Evolutionary conservation across 2,797 vertebrate genomes (phyloP).

Genomic region (Rhodeus uyekii): DNA sequence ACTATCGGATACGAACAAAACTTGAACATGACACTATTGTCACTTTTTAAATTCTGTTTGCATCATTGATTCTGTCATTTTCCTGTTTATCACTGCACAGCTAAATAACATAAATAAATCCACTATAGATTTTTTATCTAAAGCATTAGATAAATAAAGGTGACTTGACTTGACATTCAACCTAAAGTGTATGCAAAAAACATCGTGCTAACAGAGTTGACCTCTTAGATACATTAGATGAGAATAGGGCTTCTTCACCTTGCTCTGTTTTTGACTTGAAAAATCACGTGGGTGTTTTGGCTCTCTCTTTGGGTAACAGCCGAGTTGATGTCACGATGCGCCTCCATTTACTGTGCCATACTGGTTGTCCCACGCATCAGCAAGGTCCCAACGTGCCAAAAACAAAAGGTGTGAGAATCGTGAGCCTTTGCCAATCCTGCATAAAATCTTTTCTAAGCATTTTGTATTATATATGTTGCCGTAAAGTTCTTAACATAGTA

Average conservation of each 20-base stretch:
- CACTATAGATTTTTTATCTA: too few relatives aligned
- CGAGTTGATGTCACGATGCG: slow-evolving; percentile 24
- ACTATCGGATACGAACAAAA: neutral
- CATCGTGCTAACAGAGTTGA: neutral
- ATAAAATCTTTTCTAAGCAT: slow-evolving; percentile 22
- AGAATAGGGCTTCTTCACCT: neutral
- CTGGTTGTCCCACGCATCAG: slow-evolving; percentile 50
- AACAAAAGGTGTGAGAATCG: slow-evolving; percentile 31
- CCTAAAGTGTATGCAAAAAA: neutral
- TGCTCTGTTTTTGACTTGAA: neutral
- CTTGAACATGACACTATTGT: neutral
- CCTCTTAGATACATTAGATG: neutral
- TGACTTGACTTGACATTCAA: neutral
- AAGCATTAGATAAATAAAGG: neutral
- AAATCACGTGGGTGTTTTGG: slow-evolving; percentile 41
- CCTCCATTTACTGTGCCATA: slow-evolving; percentile 46
- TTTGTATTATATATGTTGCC: slow-evolving; percentile 20
- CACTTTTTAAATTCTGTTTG: neutral
- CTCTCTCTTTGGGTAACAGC: slow-evolving; percentile 22
- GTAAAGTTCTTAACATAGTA: slow-evolving; percentile 10
- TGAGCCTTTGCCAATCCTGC: slow-evolving; percentile 11
- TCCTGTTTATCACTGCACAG: neutral
- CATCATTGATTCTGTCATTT: neutral
- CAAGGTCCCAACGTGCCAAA: slow-evolving; percentile 47
- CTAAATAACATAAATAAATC: too few relatives aligned